These are phyloP conservation scores for Tenthredo notha DNA, from an alignment of 2,888 invertebrate genomes.

Conservation along the genomic window DNA sequence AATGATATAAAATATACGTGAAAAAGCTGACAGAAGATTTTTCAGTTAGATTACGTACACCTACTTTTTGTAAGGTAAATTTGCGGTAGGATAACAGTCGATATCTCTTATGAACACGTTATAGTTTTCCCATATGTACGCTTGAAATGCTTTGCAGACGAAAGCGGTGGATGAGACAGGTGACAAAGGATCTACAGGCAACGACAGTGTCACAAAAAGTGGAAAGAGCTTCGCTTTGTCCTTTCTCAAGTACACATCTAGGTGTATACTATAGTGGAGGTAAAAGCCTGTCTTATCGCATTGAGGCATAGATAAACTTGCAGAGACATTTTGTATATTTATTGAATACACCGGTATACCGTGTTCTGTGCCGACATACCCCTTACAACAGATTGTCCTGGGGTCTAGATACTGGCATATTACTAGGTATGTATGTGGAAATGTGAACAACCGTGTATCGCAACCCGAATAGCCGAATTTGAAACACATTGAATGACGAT, in stretches of 20 bases:
- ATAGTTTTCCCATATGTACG: background rate
- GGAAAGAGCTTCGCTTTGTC: conserved; percentile 35
- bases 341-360: background rate
- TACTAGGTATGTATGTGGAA: background rate
- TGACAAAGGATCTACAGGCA: conserved; percentile 38
- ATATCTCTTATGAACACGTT: conserved; percentile 10
- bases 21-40: background rate
- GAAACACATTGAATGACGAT: conserved; percentile 1
- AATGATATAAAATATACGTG: background rate
- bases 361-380: background rate
- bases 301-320: conserved; percentile 25
- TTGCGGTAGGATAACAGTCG: conserved; percentile 4
- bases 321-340: background rate
- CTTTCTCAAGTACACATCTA: conserved; percentile 24
- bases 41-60: background rate
- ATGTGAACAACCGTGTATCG: background rate
- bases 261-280: background rate
- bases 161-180: conserved; percentile 19
- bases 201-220: conserved; percentile 24
- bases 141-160: background rate
- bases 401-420: background rate
- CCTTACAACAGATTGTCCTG: background rate
- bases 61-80: background rate
- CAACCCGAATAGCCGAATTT: background rate
- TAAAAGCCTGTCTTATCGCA: conserved; percentile 42